A percentile compares a stretch with the other conserved stretches of the same genome.
Evolutionary conservation across 1,140 invertebrate species (phyloP).

Genomic region (Lepidurus couesii): DNA sequence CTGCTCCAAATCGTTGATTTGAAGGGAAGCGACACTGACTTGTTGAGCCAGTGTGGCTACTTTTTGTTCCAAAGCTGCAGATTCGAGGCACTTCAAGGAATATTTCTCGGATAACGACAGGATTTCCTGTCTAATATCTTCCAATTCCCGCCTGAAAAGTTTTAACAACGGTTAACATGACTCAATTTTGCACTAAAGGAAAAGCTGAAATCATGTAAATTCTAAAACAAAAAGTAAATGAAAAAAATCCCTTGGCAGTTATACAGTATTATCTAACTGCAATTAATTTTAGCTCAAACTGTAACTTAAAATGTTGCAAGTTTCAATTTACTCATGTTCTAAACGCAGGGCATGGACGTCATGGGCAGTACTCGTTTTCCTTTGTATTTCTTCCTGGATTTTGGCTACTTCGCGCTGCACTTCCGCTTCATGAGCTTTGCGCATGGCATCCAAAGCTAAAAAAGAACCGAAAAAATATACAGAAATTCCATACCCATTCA

Average conservation of each 20-base stretch:
- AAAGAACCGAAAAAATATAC: constrained; percentile 35
- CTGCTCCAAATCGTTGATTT: constrained; percentile 69
- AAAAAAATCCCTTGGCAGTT: neutral
- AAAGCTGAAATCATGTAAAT: neutral
- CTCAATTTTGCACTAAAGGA: constrained; percentile 31
- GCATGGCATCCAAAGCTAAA: constrained; percentile 81
- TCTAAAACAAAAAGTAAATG: neutral
- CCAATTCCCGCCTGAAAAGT: constrained; percentile 64
- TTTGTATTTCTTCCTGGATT: constrained; percentile 72
- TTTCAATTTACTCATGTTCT: constrained; percentile 50
- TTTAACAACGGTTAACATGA: constrained; percentile 25
- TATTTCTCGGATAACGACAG: constrained; percentile 82
- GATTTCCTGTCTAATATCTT: constrained; percentile 77
- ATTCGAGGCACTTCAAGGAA: constrained; percentile 84
- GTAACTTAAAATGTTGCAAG: no score
- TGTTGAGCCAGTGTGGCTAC: constrained; percentile 67
- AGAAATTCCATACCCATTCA: neutral
- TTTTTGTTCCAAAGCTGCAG: constrained; percentile 76
- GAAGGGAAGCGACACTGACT: constrained; percentile 69
- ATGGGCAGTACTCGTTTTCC: constrained; percentile 59
- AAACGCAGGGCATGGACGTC: constrained; percentile 52
- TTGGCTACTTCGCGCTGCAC: constrained; percentile 78
- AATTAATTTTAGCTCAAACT: no score
- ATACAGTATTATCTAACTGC: no score
- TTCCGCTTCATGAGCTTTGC: constrained; percentile 86